These are phyloP conservation scores for Eristalis arbustorum DNA, from an alignment of 2,888 invertebrate genomes.

Conservation along the genomic window DNA sequence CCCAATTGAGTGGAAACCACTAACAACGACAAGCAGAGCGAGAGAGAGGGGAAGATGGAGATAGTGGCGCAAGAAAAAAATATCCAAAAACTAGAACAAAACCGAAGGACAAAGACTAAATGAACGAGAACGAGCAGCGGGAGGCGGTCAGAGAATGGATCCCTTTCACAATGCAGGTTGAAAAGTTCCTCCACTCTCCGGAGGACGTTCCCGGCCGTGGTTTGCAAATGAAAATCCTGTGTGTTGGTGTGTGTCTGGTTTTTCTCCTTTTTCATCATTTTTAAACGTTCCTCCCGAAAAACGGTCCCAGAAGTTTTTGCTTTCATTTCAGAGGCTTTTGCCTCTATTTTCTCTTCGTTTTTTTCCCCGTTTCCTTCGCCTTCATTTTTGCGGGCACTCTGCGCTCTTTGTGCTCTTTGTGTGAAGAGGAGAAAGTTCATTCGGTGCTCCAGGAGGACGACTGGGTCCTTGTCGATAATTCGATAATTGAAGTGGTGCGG, in stretches of 20 bases:
- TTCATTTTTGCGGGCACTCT: not conserved
- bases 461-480: constrained; percentile 32
- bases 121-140: not conserved
- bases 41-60: not conserved
- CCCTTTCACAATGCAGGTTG: constrained; percentile 56
- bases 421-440: constrained; percentile 1
- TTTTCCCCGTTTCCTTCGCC: not conserved
- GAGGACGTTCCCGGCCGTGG: constrained; percentile 48
- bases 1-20: constrained; percentile 32
- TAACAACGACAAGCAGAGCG: not conserved
- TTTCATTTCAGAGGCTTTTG: constrained; percentile 1
- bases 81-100: constrained; percentile 4
- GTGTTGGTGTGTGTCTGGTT: not conserved
- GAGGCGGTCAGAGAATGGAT: constrained; percentile 7
- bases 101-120: constrained; percentile 5
- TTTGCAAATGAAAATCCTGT: constrained; percentile 32
- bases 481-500: constrained; percentile 35
- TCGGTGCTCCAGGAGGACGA: not conserved
- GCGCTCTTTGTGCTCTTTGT: constrained; percentile 17
- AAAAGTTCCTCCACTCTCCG: constrained; percentile 21
- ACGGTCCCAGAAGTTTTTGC: constrained; percentile 21
- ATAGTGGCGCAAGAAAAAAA: not conserved
- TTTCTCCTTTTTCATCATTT: not conserved
- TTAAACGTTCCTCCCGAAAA: constrained; percentile 24
- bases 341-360: not conserved